Evolutionary conservation across 2,888 invertebrate genomes (phyloP), one percentile per base, ranked within the genome.

Genomic region (Idaea aversata): DNA sequence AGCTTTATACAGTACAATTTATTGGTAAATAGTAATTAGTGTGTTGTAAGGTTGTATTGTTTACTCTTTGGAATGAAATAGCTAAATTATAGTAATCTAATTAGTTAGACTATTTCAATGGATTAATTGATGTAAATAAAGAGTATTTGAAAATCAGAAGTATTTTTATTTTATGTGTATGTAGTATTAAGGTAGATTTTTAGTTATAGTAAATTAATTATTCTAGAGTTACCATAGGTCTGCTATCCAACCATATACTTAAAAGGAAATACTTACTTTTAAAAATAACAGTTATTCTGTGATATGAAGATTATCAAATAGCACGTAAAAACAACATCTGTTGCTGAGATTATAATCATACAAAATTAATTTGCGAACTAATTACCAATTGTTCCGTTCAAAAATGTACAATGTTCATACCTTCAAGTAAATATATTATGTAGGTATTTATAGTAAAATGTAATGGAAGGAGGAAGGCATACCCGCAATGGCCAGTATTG

Each of bases 401-500:
- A 6, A 38, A 47, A 7, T 47, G 47, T 47, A 3, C 0, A 47
- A 13, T 13, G 7, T 47, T 6, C 47, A 47, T 10, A 10, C 7
- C 47, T 6, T 47, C 7, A 47, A 47, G 47, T 47, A 84, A 80
- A 77, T 78, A 82, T 81, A 83, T 80, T 79, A 82, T 85, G 86
- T 83, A 81, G 86, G 84, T 88, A 82, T 71, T 64, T 75, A 80
- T 77, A 77, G 69, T 77, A 84, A n/a, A 82, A 83, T 79, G 82
- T 82, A 80, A 80, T 76, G 74, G 70, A 73, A 81, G 78, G 77
- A 77, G 76, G 80, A 78, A 77, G 79, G 81, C 76, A 74, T 83
- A 84, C 85, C 82, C 83, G 76, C 87, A 83, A 83, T 79, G 76
- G 80, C 80, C 78, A 78, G 78, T 79, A 78, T 77, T 80, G 76